phyloP scores from a whole-genome alignment of 2,888 invertebrate species.

The Apotomis capreana region DNA sequence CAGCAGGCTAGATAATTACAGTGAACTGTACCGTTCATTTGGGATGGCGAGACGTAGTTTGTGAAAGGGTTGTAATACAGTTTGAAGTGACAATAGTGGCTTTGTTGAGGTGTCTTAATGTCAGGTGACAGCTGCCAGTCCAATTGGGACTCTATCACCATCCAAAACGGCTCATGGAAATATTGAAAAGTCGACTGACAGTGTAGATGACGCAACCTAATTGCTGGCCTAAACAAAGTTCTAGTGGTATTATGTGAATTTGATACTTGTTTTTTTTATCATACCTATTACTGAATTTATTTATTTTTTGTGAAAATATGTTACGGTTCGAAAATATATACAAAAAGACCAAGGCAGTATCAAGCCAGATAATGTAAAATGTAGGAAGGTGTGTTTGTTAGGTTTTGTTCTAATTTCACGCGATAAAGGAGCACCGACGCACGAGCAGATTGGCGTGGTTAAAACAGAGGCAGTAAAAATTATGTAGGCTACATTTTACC shows the following conservation, averaged over 20 bases:
- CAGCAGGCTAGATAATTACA: background rate
- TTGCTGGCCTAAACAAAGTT: constrained; percentile 65
- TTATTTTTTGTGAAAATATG: background rate
- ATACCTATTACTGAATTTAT: background rate
- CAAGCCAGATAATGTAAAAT: too few relatives aligned
- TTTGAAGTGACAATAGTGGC: constrained; percentile 53
- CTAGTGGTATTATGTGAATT: constrained; percentile 43
- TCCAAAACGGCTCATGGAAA: background rate
- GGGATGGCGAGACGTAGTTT: constrained; percentile 39
- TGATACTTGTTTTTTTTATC: constrained; percentile 48
- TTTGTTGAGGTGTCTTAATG: constrained; percentile 53
- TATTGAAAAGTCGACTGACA: constrained; percentile 4
- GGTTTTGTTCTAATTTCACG: too few relatives aligned
- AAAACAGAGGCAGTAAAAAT: too few relatives aligned
- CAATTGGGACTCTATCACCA: background rate
- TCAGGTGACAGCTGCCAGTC: background rate
- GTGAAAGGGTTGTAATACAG: constrained; percentile 60
- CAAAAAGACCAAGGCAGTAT: too few relatives aligned
- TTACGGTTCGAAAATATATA: too few relatives aligned
- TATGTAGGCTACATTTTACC: too few relatives aligned
- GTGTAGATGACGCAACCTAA: constrained; percentile 52
- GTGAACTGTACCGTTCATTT: constrained; percentile 31
- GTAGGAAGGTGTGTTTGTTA: too few relatives aligned
- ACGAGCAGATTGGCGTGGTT: too few relatives aligned
- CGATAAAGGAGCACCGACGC: too few relatives aligned